These are phyloP conservation scores for Pemphigus obesinymphae DNA, from an alignment of 1,140 invertebrate genomes.

Conservation along the genomic window DNA sequence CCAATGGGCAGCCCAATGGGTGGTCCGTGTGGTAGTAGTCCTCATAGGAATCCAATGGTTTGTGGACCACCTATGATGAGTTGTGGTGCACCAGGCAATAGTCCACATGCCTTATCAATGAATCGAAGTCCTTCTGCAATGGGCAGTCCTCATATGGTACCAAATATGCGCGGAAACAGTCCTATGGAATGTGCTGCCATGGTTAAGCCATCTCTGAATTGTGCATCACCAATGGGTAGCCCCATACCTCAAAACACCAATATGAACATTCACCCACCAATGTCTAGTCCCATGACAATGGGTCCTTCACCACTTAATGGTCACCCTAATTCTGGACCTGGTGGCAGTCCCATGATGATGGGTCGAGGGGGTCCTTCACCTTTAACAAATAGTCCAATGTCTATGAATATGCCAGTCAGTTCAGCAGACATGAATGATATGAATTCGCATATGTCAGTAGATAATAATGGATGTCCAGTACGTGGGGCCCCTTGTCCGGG, in stretches of 20 bases:
- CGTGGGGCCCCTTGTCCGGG: conserved; percentile 47
- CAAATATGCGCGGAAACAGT: conserved; percentile 52
- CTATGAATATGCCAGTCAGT: conserved; percentile 35
- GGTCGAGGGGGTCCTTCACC: conserved; percentile 35
- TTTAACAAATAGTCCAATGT: conserved; percentile 39
- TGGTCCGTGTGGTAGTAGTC: conserved; percentile 48
- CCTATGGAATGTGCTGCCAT: conserved; percentile 46
- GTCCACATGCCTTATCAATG: conserved; percentile 47
- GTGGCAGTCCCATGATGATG: conserved; percentile 38
- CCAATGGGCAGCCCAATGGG: conserved; percentile 61
- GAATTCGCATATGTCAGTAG: conserved; percentile 25
- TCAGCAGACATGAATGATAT: conserved; percentile 33
- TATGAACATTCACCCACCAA: conserved; percentile 52
- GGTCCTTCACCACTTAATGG: conserved; percentile 43
- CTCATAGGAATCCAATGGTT: conserved; percentile 44
- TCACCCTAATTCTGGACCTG: conserved; percentile 47
- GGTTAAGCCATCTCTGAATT: conserved; percentile 35
- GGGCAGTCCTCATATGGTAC: conserved; percentile 48
- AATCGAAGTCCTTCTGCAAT: conserved; percentile 47
- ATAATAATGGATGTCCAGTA: conserved; percentile 38
- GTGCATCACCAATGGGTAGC: conserved; percentile 48
- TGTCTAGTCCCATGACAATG: conserved; percentile 54
- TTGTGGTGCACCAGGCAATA: conserved; percentile 51
- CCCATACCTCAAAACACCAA: conserved; percentile 45
- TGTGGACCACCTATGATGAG: conserved; percentile 52